Evolutionary conservation across 2,888 invertebrate genomes (phyloP).

Genomic region (Glyphotaelius pellucidus): DNA sequence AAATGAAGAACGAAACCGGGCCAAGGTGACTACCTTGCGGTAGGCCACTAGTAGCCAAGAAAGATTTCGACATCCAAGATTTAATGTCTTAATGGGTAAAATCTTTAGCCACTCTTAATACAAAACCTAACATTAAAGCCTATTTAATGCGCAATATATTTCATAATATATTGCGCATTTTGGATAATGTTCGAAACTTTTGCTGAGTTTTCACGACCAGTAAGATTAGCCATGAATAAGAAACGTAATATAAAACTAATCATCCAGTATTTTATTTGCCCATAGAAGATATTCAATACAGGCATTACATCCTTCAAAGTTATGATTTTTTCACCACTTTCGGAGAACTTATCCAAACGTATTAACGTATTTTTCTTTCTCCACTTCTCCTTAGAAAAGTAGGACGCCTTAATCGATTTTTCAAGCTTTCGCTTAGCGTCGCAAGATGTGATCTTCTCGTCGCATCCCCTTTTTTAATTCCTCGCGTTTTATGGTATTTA

Average conservation of each 20-base stretch:
- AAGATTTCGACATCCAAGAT: no score
- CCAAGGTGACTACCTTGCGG: no score
- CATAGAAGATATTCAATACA: not conserved
- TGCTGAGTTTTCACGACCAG: no score
- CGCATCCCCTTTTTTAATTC: conserved; percentile 11
- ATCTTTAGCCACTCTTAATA: no score
- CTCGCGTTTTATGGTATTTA: conserved; percentile 34
- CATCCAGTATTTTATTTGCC: not conserved
- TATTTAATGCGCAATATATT: no score
- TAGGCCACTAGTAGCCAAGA: no score
- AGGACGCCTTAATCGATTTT: conserved; percentile 24
- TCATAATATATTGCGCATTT: no score
- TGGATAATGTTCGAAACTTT: no score
- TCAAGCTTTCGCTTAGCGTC: not conserved
- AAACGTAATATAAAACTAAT: not conserved
- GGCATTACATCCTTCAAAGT: not conserved
- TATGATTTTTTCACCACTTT: not conserved
- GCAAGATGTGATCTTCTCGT: conserved; percentile 14
- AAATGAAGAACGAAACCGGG: no score
- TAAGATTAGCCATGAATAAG: no score
- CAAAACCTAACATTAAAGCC: no score
- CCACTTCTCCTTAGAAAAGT: not conserved
- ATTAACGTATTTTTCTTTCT: not conserved
- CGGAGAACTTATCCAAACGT: not conserved
- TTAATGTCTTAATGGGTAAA: no score